phyloP scores from a whole-genome alignment of 2,113 vertebrate genomes.

The Vulpes lagopus region DNA sequence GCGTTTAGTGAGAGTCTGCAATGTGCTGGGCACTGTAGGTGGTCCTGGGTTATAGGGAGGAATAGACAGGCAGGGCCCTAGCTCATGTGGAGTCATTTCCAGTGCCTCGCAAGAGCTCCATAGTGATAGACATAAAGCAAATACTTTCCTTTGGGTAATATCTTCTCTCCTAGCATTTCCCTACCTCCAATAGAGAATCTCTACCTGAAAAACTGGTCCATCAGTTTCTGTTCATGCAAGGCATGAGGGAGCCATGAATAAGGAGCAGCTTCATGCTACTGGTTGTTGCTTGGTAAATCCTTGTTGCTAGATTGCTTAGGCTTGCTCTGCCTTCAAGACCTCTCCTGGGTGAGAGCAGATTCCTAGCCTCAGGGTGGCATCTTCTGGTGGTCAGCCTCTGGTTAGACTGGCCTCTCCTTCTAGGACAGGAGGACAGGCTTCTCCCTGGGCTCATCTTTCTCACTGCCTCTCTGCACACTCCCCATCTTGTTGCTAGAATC shows the following conservation, averaged over 20 bases:
- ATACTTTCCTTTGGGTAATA: background rate
- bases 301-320: background rate
- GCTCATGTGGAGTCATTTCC: background rate
- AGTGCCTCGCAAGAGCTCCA: background rate
- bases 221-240: background rate
- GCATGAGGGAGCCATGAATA: background rate
- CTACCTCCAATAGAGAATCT: background rate
- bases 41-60: background rate
- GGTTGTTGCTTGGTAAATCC: background rate
- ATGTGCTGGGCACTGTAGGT: background rate
- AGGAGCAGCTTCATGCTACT: background rate
- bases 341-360: background rate
- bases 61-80: background rate
- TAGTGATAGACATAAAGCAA: background rate
- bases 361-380: background rate
- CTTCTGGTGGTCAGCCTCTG: background rate
- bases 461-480: fast-evolving
- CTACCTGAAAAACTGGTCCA: background rate
- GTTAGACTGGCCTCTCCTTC: background rate
- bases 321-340: background rate
- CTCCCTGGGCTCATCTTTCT: background rate
- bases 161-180: background rate
- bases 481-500: background rate
- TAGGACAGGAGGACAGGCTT: background rate
- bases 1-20: background rate